Base-by-base conservation (phyloP, 2,888 invertebrate species). In the Coelopa pilipes region DNA sequence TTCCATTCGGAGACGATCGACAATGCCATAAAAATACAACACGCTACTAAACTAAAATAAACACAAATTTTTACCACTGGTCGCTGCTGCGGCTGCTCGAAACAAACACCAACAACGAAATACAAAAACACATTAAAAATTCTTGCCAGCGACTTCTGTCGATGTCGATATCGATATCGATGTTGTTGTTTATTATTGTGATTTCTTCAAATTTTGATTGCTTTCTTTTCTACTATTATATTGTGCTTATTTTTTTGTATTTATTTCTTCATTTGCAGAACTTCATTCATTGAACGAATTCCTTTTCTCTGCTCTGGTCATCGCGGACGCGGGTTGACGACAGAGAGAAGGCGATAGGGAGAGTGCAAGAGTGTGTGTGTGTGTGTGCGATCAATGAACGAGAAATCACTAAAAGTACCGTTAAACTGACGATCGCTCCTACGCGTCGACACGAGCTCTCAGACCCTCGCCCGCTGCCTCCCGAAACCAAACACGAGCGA, bases 321-420 rank as follows among this genome's bases (percentile, higher is more conserved):
- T 47, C 17, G 34, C 34, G 34, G 7, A 47, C 21, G 2, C 67
- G 15, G 19, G 15, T 46, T 21, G 24, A 13, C 45, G 45, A 21
- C 17, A 50, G 49, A 17, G 13, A 17, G 0, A 24, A 1, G 11
- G 49, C 19, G 13, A 17, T 3, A 24, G 2, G 11, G 47, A 47
- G n/a, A 4, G 11, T 11, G 50, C 24, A n/a, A n/a, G n/a, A n/a
- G 45, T 21, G 66, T 66, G 15, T 66, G 50, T 24, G 19, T 66
- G 49, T 34, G 12, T 49, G 11, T 15, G 50, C 72, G 67, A 59
- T 67, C 67, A 66, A 72, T 67, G 59, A 55, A 59, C 65, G 47
- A 60, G 50, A 59, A 50, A 59, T 46, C 57, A 72, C 66, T 57
- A 47, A 46, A 67, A 67, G 67, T 49, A 66, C 72, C 67, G 72